Base-by-base conservation (phyloP, 2,113 vertebrate species). In the Lepus europaeus region DNA sequence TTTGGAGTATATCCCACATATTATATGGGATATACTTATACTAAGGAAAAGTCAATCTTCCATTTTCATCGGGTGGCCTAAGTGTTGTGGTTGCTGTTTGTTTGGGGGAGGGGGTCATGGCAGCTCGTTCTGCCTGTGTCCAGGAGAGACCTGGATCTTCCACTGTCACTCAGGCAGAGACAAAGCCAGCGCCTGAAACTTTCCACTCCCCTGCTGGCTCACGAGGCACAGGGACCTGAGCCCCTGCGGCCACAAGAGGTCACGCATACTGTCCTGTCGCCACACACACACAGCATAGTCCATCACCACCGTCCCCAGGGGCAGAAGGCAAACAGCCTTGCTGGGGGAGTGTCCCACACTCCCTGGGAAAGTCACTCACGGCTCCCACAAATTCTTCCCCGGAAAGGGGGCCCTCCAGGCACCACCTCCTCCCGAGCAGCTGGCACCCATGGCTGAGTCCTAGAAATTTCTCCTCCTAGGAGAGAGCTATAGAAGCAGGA, bases 121-220 rank as follows among this genome's bases (percentile, higher is more conserved):
- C 7, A 45, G 39, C 39, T 39, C 39, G 5, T 39, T 39, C 39
- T 5, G 45, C 45, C 45, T 7, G 45, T 45, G 45, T 45, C 45
- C 45, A 45, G 45, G 45, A 45, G 45, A 45, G 6, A 8, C 45
- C 45, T 7, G 6, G 6, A 45, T 45, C 86, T 74, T 22, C 9
- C 4, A 14, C 7, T 9, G 61, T 51, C n/a, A 39, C n/a, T 77
- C 9, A 33, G 82, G 77, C 4, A 36, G 70, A 59, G 74, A 33
- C 82, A 76, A 89, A 76, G 45, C 31, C 70, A 45, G 29, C 22
- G 33, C 56, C 27, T 9, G 31, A 80, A 93, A 88, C 72, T 95
- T 93, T 93, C 97, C 93, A 93, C 19, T 96, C 31, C n/a, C 6
- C 33, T 39, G 36, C 51, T 3, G 10, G 51, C 6, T 23, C 17